These are phyloP conservation scores for Microcebus ravelobensis DNA, from an alignment of 2,113 vertebrate genomes.

Conservation along the genomic window DNA sequence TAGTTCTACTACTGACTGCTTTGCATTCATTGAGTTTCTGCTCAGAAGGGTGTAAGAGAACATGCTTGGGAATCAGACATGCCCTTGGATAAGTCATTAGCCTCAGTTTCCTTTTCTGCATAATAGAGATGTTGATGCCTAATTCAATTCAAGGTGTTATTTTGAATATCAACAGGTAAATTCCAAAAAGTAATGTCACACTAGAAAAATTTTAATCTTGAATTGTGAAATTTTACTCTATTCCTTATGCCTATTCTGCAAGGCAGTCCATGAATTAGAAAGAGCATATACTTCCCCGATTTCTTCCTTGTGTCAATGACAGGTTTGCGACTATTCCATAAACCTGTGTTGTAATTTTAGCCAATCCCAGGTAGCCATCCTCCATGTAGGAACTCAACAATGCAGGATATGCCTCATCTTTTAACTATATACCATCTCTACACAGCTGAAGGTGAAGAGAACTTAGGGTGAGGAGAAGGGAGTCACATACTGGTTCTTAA, in stretches of 20 bases:
- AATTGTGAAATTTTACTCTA: neutral
- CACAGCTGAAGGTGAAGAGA: neutral
- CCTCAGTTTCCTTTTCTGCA: neutral
- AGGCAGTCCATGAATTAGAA: neutral
- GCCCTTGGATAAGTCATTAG: neutral
- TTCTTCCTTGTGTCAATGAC: neutral
- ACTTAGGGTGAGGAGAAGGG: neutral
- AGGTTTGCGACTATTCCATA: neutral
- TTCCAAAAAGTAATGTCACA: neutral
- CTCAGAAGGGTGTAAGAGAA: neutral
- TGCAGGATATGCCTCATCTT: neutral
- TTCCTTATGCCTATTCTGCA: neutral
- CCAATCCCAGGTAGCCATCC: neutral
- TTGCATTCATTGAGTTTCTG: neutral
- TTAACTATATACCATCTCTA: neutral
- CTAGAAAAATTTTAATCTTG: neutral
- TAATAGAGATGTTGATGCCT: neutral
- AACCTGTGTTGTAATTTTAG: neutral
- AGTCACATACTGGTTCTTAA: fast-evolving
- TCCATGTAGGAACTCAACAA: neutral
- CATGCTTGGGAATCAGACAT: neutral
- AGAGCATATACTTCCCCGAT: neutral
- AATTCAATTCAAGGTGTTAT: neutral
- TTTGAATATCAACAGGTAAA: neutral
- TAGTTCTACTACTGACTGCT: neutral